Conservation (phyloP, 2,888 invertebrate genomes). For the Perizoma flavofasciatum region DNA sequence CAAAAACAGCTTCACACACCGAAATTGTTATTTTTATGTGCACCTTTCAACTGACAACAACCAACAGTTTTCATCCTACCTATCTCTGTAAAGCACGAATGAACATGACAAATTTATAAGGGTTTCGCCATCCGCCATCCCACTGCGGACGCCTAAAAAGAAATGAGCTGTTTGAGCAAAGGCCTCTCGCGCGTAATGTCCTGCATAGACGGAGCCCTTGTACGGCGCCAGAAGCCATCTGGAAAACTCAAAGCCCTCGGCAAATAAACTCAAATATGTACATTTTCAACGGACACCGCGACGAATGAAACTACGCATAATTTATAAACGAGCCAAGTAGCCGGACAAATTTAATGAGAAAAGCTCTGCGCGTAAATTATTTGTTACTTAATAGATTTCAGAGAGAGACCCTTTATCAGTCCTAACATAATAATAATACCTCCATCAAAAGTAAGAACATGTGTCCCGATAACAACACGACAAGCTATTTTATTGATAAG, state of each 20-base stretch:
- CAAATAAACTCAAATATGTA: constrained; percentile 56
- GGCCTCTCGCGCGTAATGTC: constrained; percentile 42
- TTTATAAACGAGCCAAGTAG: constrained; percentile 44
- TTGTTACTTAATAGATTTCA: constrained; percentile 12
- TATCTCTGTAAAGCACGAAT: constrained; percentile 18
- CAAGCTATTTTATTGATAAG: not conserved
- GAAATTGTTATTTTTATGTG: not conserved
- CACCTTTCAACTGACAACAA: constrained; percentile 5
- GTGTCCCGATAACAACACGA: not conserved
- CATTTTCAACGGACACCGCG: constrained; percentile 36
- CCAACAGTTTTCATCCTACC: constrained; percentile 9
- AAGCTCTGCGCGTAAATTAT: constrained; percentile 21
- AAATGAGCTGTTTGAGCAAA: constrained; percentile 42
- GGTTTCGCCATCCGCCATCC: constrained; percentile 21
- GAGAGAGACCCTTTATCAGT: not conserved
- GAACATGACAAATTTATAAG: constrained; percentile 31
- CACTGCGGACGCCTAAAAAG: constrained; percentile 31
- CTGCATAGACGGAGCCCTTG: constrained; percentile 46
- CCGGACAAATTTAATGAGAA: constrained; percentile 36
- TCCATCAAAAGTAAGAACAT: constrained; percentile 1
- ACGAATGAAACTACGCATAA: constrained; percentile 41
- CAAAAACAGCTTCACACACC: too few relatives aligned
- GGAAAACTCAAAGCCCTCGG: constrained; percentile 55
- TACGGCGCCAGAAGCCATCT: constrained; percentile 54
- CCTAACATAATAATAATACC: too few relatives aligned